Evolutionary conservation across 2,113 vertebrate species (phyloP).

Genomic region (Epinephelus moara): DNA sequence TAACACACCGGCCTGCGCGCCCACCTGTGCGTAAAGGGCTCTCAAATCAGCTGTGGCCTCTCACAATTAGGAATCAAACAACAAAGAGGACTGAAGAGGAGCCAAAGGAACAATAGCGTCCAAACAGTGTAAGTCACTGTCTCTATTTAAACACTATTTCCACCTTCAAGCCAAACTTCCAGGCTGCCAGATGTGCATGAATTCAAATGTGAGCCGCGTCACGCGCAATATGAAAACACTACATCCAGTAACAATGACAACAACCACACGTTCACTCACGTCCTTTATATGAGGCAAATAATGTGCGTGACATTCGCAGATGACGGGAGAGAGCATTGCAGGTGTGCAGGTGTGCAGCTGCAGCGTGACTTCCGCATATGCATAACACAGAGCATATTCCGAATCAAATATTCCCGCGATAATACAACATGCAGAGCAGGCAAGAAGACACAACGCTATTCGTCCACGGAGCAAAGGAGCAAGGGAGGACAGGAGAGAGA

Average conservation of each 20-base stretch:
- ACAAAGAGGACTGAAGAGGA: slow-evolving; percentile 37
- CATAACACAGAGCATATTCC: slow-evolving; percentile 58
- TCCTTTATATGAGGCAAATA: background rate
- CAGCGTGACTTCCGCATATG: slow-evolving; percentile 50
- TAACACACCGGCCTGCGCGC: slow-evolving; percentile 20
- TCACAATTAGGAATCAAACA: slow-evolving; percentile 36
- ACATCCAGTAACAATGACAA: background rate
- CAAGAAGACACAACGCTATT: slow-evolving; percentile 76
- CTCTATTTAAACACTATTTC: slow-evolving; percentile 1
- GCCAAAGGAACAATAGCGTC: slow-evolving; percentile 1
- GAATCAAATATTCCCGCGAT: slow-evolving; percentile 86
- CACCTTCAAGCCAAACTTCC: background rate
- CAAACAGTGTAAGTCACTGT: background rate
- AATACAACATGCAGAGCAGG: slow-evolving; percentile 84
- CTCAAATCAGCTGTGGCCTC: slow-evolving; percentile 28
- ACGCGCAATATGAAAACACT: slow-evolving; percentile 7
- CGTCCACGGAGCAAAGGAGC: slow-evolving; percentile 74
- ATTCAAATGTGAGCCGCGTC: slow-evolving; percentile 35
- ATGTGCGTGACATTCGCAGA: background rate
- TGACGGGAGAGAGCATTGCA: background rate
- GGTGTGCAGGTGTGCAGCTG: slow-evolving; percentile 10
- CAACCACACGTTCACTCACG: background rate
- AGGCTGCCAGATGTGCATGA: slow-evolving; percentile 12
- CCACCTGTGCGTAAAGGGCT: slow-evolving; percentile 48
- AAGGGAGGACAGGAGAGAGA: slow-evolving; percentile 52